Conservation (phyloP, 2,113 vertebrate genomes). For the Ardeotis arabs region DNA sequence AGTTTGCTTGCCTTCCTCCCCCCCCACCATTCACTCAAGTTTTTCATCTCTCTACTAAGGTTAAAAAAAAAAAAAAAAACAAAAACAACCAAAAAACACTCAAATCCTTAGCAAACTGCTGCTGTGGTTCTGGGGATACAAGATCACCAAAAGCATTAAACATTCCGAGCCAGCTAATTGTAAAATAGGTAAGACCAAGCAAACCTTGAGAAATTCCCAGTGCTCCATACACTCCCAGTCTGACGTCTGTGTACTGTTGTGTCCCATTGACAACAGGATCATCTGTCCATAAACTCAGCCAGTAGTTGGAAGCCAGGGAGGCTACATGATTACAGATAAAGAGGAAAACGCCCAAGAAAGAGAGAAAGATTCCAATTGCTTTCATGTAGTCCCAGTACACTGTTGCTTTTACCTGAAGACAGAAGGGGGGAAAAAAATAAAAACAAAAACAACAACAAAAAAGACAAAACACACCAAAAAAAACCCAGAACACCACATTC, state of each 20-base stretch:
- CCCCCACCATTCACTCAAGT: background rate
- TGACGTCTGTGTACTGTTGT: constrained; percentile 80
- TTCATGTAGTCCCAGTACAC: constrained; percentile 95
- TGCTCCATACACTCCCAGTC: constrained; percentile 88
- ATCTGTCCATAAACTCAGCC: constrained; percentile 96
- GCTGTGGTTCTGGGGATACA: background rate
- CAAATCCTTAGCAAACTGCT: background rate
- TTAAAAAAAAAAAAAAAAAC: no score
- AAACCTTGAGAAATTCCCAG: constrained; percentile 91
- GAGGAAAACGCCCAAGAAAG: constrained; percentile 85
- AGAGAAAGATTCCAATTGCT: constrained; percentile 87
- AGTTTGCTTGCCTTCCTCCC: background rate
- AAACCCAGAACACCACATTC: no score
- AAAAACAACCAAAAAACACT: background rate
- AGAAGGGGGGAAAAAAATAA: background rate
- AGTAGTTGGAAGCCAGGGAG: constrained; percentile 91
- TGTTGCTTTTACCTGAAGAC: constrained; percentile 84
- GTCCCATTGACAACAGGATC: constrained; percentile 92
- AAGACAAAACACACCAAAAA: no score
- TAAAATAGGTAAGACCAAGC: background rate
- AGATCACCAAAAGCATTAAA: background rate
- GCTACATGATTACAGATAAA: constrained; percentile 86
- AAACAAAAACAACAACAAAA: no score
- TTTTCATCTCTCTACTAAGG: background rate
- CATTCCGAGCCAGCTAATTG: background rate